Base-by-base conservation (phyloP, 92 coral and sea anemone genomes). In the Montipora capitata region DNA sequence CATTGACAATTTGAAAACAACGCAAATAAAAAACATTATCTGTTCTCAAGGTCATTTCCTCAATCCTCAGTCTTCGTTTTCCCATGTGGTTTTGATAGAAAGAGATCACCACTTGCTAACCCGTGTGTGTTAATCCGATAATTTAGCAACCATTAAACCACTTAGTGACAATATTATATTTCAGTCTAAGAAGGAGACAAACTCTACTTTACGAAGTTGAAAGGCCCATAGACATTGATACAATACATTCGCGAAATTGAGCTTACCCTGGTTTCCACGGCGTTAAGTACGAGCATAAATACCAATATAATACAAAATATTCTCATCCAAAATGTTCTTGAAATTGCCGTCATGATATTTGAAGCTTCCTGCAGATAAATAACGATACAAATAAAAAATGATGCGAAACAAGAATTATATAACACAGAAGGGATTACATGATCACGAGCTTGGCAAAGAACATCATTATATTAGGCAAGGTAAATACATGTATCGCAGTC, bases 181-280 rank as follows among this genome's bases (percentile, higher is more conserved):
- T 66, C 67, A 35, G 85, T 51, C 77, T 81, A 81, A 81, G 76
- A 68, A 81, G 85, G 85, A 81, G 85, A 81, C 67, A 77, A 68
- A 52, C 63, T 69, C 56, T 41, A 42, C 54, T n/a, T 15, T 68
- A 15, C 38, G 16, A 35, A 3, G 65, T 68, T 51, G 12, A 81
- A 49, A 52, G 77, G 85, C 17, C 74, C 84, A 64, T 73, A 79
- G 83, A 72, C 59, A 44, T 11, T 78, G 72, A 78, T 41, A 64
- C n/a, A 38, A 39, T 39, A 49, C 77, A 81, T 39, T 12, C 40
- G 7, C 45, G 15, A 70, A 70, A 5, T 38, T n/a, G 7, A 14
- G 10, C 85, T 68, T 69, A 81, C 85, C 17, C 68, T 81, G 68
- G 68, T 38, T 1, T 81, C 67, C 15, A 68, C 35, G 12, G 76